Base-by-base conservation (phyloP, 2,888 invertebrate species). In the Aproaerema taeniolella region DNA sequence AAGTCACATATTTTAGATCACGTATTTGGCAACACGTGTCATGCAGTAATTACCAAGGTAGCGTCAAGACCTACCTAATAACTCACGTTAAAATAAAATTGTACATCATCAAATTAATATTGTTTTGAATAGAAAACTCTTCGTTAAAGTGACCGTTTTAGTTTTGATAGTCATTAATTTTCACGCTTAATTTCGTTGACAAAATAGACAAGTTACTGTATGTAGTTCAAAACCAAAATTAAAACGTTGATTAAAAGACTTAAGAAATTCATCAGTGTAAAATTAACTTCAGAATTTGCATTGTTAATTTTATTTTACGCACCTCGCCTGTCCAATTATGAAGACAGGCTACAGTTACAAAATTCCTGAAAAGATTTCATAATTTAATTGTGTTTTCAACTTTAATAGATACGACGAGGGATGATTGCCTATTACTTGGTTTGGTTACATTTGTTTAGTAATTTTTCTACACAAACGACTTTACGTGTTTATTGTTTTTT, bases 281-380 rank as follows among this genome's bases (percentile, higher is more conserved):
- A 68, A 70, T 70, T 57, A 71, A 67, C 61, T 70, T 63, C 56
- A 58, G 58, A 66, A 77, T 75, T 76, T 74, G 72, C 64, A 77
- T 72, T 73, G 69, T 62, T 67, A 76, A 77, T 74, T 68, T 67
- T 64, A 69, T 69, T 69, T 62, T 58, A 64, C 66, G 64, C 66
- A 68, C 62, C 67, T 70, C 61, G 62, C 52, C 60, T 50, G 55
- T 58, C 59, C 62, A 58, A 71, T 74, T 70, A 69, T 58, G 55
- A 60, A 52, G 55, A 58, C 59, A 58, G 55, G 52, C 57, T 62
- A 59, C 49, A 49, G 55, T 56, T 60, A 50, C 42, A 46, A 43
- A 48, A 46, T 43, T 42, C 45, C 42, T 42, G 35, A 48, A 53
- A 46, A 55, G 52, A 60, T 64, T 57, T 58, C 55, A 47, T 50